phyloP scores from a whole-genome alignment of 2,797 vertebrate genomes.

The Cynodonichthys magdalenae region DNA sequence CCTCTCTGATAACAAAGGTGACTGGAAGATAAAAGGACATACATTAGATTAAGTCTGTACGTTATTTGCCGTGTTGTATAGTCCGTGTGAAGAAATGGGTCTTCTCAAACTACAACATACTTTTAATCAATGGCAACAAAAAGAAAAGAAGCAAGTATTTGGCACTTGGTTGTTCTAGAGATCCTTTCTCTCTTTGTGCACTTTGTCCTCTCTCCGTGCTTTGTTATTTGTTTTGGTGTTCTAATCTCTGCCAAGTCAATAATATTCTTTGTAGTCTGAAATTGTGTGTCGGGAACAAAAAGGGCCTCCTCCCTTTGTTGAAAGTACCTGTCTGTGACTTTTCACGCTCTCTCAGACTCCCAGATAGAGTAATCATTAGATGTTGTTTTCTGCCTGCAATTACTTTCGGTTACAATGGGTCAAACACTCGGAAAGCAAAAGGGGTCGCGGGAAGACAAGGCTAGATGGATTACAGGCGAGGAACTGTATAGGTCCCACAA shows the following conservation, averaged over 20 bases:
- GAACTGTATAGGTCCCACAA: conserved; percentile 75
- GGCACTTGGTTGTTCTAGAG: conserved; percentile 70
- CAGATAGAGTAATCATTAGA: conserved; percentile 88
- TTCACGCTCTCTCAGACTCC: conserved; percentile 78
- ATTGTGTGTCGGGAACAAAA: conserved; percentile 82
- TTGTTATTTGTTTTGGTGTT: conserved; percentile 87
- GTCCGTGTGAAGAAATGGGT: conserved; percentile 41
- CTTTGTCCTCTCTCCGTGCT: conserved; percentile 80
- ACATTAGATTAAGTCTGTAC: conserved; percentile 63
- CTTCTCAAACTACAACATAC: conserved; percentile 61
- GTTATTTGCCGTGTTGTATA: conserved; percentile 54
- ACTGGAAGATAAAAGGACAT: conserved; percentile 54
- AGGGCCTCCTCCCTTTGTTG: conserved; percentile 78
- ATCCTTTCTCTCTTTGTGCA: conserved; percentile 77
- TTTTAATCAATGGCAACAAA: conserved; percentile 84
- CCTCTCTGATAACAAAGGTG: conserved; percentile 47
- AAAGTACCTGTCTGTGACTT: conserved; percentile 85
- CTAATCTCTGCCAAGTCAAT: conserved; percentile 88
- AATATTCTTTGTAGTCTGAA: conserved; percentile 89
- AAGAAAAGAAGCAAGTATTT: conserved; percentile 66
- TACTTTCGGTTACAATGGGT: conserved; percentile 85
- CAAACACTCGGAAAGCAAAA: conserved; percentile 76
- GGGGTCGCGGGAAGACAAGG: conserved; percentile 70
- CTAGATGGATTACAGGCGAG: conserved; percentile 77
- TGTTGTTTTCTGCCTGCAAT: conserved; percentile 86